These are phyloP conservation scores for Odontomyia ornata DNA, from an alignment of 2,888 invertebrate species.

Conservation along the genomic window DNA sequence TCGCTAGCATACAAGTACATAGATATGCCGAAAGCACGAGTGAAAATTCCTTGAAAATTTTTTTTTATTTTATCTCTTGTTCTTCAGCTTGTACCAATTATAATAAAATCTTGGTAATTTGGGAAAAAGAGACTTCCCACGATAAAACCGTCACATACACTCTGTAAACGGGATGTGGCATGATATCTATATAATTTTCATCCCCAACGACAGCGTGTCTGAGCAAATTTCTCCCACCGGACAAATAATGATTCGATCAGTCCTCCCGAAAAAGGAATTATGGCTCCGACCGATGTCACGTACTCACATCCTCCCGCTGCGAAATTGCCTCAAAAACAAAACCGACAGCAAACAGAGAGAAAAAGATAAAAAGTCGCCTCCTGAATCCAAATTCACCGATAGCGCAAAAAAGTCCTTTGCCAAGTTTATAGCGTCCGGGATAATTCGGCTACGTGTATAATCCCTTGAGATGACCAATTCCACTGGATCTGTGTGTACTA, in stretches of 20 bases:
- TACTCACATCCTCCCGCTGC: not conserved
- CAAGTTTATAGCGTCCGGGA: slow-evolving; percentile 21
- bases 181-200: not conserved
- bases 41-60: no score
- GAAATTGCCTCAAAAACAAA: not conserved
- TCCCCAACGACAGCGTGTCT: not conserved
- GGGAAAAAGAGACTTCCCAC: no score
- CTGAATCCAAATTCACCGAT: not conserved
- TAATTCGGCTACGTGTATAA: slow-evolving; percentile 10
- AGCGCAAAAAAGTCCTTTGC: slow-evolving; percentile 3
- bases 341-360: not conserved
- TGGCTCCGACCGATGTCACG: slow-evolving; percentile 11
- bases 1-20: no score
- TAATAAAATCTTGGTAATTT: no score
- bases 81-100: no score
- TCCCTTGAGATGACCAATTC: slow-evolving; percentile 29
- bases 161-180: not conserved
- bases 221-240: not conserved
- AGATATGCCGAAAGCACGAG: no score
- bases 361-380: slow-evolving; percentile 17
- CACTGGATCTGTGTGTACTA: not conserved
- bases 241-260: slow-evolving; percentile 20
- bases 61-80: no score
- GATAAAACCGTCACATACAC: not conserved
- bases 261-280: not conserved